A percentile compares a stretch with the other conserved stretches of the same genome.
These are phyloP conservation scores for Yponomeuta evonymella DNA, from an alignment of 2,888 invertebrate genomes.

Conservation along the genomic window DNA sequence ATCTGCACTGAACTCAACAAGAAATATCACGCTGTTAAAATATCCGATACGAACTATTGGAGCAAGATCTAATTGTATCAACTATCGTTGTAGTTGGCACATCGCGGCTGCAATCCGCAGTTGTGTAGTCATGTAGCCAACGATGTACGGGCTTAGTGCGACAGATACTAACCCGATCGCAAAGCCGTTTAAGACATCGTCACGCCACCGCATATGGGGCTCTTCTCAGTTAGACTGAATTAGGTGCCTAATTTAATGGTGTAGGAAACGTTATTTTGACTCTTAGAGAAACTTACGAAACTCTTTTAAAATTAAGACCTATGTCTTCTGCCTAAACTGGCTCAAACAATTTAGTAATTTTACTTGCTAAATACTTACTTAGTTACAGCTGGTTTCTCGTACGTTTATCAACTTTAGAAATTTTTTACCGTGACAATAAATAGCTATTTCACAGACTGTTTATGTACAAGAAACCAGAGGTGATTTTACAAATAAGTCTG, in stretches of 20 bases:
- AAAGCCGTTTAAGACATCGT: neutral
- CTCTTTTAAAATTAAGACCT: too few species aligned
- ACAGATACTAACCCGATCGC: neutral
- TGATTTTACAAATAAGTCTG: too few species aligned
- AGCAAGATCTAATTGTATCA: neutral
- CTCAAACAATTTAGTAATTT: too few species aligned
- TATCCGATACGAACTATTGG: neutral
- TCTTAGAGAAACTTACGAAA: neutral
- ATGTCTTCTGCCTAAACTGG: too few species aligned
- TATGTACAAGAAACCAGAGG: too few species aligned
- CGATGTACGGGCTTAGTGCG: neutral
- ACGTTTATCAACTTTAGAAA: too few species aligned
- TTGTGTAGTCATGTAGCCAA: neutral
- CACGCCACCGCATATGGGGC: neutral
- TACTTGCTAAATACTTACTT: too few species aligned
- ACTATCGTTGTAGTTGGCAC: neutral
- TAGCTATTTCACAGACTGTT: too few species aligned
- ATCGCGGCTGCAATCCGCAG: neutral
- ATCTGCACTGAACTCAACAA: too few species aligned
- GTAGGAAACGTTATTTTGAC: neutral
- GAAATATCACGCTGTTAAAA: too few species aligned
- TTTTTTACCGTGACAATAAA: too few species aligned
- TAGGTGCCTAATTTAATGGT: neutral
- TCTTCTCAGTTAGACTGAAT: neutral
- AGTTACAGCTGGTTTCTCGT: too few species aligned